Percentiles rank a stretch among this genome's conserved stretches.
phyloP scores from a whole-genome alignment of 2,113 vertebrate species.

The Craseonycteris thonglongyai region DNA sequence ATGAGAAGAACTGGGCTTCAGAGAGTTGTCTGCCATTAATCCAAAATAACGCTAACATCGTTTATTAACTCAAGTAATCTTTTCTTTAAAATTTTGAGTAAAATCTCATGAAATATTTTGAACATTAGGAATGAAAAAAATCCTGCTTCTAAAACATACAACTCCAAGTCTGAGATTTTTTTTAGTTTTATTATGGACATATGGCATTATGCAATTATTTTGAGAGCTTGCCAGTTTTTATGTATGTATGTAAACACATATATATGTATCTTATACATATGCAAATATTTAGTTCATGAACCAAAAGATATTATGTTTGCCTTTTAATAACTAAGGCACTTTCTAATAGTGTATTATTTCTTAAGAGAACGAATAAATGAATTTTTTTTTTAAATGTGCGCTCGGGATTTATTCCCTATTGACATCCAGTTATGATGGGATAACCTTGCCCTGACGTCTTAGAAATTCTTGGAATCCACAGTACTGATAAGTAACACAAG shows the following conservation, averaged over 20 bases:
- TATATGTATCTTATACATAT: not conserved
- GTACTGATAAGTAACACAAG: not conserved
- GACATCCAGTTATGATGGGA: not conserved
- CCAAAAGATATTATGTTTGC: not conserved
- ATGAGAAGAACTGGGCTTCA: slow-evolving; percentile 20
- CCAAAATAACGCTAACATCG: slow-evolving; percentile 4
- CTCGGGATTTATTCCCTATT: not conserved
- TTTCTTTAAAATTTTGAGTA: slow-evolving; percentile 19
- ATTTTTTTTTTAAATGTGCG: not conserved
- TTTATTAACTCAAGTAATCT: not conserved
- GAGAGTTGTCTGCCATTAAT: slow-evolving; percentile 38
- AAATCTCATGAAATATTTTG: slow-evolving; percentile 42
- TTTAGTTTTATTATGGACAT: not conserved
- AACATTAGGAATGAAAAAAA: not conserved
- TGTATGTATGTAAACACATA: not conserved
- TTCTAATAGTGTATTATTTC: not conserved
- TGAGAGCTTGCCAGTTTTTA: not conserved
- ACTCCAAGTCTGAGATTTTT: not conserved
- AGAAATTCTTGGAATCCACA: not conserved
- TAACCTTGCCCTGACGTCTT: not conserved
- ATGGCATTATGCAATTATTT: not conserved
- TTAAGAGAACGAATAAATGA: not conserved
- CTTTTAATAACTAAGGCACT: not conserved
- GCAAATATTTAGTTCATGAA: not conserved
- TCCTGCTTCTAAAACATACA: not conserved